Percentiles rank a stretch among this genome's conserved stretches.
These are phyloP conservation scores for Murina feae DNA, from an alignment of 2,113 vertebrate species.

Conservation along the genomic window DNA sequence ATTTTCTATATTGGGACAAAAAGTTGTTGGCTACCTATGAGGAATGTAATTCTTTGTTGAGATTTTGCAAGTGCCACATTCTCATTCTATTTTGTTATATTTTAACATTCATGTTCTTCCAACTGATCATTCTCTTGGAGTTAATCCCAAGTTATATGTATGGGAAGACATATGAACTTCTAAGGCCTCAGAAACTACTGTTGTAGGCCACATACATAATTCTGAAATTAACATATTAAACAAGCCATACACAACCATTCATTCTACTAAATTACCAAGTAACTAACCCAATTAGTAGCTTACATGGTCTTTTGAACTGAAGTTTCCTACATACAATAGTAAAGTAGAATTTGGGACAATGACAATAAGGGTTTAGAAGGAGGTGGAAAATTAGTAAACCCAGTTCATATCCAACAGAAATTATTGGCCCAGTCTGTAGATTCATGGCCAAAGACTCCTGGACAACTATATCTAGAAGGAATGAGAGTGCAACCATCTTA, in stretches of 20 bases:
- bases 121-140: neutral
- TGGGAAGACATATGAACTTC: neutral
- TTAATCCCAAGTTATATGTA: neutral
- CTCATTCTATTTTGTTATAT: neutral
- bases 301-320: neutral
- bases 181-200: neutral
- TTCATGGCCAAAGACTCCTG: neutral
- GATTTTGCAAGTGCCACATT: neutral
- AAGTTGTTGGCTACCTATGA: neutral
- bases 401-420: neutral
- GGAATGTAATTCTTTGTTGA: neutral
- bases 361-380: neutral
- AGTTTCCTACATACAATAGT: neutral
- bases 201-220: neutral
- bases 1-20: neutral
- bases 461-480: neutral
- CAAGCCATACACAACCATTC: neutral
- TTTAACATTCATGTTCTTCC: constrained; percentile 13
- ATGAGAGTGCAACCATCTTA: neutral
- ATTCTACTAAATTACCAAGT: neutral
- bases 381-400: neutral
- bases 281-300: neutral
- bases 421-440: neutral
- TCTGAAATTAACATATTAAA: neutral
- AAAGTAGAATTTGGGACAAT: neutral